Evolutionary conservation across 2,888 invertebrate genomes (phyloP), one percentile per base, ranked within the genome.

Genomic region (Callyntrura sp.): DNA sequence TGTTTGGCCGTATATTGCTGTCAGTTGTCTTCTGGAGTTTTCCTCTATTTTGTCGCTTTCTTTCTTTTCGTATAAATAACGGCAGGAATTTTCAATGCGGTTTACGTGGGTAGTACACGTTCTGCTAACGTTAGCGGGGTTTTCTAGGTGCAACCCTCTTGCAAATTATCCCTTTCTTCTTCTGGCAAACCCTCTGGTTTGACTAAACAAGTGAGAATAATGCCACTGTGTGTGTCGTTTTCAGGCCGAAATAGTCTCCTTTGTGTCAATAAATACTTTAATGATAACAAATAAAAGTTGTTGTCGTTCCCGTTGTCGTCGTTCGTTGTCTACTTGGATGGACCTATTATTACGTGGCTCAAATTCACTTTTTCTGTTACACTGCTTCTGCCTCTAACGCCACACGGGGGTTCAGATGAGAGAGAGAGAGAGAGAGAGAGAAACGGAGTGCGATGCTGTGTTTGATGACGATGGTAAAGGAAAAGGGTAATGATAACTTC

Each of bases 321-420:
- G 60, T 14, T 65, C 12, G 60, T 14, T 65, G 25, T 65, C 28
- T 65, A 4, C 5, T 51, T 11, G 11, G 51, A 14, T 65, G 76
- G 51, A 55, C 51, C 51, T 76, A 45, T 45, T 73, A 48, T 23
- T 62, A 35, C 35, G 14, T 43, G 45, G 43, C 23, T 51, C 28
- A 51, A 87, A 83, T 88, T 82, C 83, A 88, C 88, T 88, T 88
- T 76, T 70, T 73, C 88, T 83, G 88, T 88, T 60, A 55, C 83
- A 83, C 83, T 68, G 81, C 43, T 62, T 45, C 43, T 43, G 51
- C 43, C 35, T 14, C 45, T 5, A 43, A 51, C 68, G n/a, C 70
- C 60, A 25, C 76, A 83, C 35, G 83, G 88, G 83, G 88, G 70
- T 73, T 65, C 55, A 57, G 73, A 57, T 81, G 78, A 73, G n/a